phyloP scores from a whole-genome alignment of 2,113 vertebrate species.

The Tonatia bakeri region DNA sequence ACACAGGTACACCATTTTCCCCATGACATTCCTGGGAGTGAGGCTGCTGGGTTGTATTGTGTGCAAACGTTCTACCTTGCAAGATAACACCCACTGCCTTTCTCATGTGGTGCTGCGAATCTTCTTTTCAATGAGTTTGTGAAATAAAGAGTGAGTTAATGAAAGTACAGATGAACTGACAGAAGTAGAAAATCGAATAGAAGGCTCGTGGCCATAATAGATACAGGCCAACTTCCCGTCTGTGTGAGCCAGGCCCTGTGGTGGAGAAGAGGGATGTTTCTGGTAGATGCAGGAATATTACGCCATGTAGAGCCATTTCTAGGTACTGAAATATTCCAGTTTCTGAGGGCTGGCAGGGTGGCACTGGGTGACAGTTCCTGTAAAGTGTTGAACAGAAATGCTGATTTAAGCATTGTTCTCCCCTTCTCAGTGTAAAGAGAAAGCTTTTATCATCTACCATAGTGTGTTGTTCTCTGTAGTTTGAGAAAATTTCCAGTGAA shows the following conservation, averaged over 20 bases:
- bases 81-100: background rate
- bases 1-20: background rate
- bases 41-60: background rate
- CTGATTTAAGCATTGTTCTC: background rate
- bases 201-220: background rate
- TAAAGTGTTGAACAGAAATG: background rate
- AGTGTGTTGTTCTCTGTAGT: background rate
- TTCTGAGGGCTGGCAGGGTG: background rate
- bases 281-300: too few species aligned
- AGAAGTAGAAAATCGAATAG: background rate
- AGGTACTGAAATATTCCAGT: background rate
- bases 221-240: background rate
- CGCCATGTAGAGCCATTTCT: background rate
- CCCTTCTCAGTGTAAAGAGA: background rate
- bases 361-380: too few species aligned
- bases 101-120: background rate
- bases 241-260: too few species aligned
- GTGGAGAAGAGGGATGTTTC: background rate
- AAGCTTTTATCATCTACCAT: background rate
- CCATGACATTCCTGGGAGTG: background rate
- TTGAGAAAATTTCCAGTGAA: background rate
- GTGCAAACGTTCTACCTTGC: background rate
- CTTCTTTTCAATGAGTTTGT: background rate
- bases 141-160: background rate
- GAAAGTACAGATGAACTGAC: background rate